Evolutionary conservation across 1,140 invertebrate species (phyloP).

Genomic region (Xylocopa sonorina): DNA sequence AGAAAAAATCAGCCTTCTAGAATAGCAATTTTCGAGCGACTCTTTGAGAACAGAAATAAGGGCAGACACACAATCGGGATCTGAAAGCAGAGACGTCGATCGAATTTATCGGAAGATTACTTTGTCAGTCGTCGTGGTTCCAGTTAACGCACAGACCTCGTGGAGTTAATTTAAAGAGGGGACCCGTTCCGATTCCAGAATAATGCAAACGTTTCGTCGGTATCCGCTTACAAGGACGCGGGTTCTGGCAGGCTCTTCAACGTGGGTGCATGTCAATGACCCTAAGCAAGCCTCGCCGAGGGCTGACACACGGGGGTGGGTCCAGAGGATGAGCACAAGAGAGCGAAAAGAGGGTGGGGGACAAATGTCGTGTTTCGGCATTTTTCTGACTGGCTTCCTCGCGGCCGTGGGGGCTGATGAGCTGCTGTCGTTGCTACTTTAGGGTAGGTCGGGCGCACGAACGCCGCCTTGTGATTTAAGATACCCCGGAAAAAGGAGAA

Average conservation of each 20-base stretch:
- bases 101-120: constrained; percentile 48
- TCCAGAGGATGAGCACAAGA: constrained; percentile 14
- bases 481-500: constrained; percentile 35
- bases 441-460: constrained; percentile 48
- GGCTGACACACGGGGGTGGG: constrained; percentile 48
- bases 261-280: constrained; percentile 70
- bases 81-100: neutral
- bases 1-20: no score
- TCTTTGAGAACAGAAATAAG: no score
- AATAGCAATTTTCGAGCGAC: no score
- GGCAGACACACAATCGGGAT: neutral
- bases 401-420: constrained; percentile 1
- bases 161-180: constrained; percentile 64
- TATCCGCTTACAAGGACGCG: constrained; percentile 47
- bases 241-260: constrained; percentile 58
- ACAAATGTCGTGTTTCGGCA: constrained; percentile 57
- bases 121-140: constrained; percentile 9
- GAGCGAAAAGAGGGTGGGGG: no score
- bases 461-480: constrained; percentile 49
- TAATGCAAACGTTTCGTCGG: constrained; percentile 58
- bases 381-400: constrained; percentile 55
- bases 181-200: constrained; percentile 40
- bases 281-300: constrained; percentile 42
- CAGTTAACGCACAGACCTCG: constrained; percentile 39
- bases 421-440: constrained; percentile 52